Evolutionary conservation across 2,797 vertebrate genomes (phyloP).

Genomic region (Stomatorhinus walkeri): DNA sequence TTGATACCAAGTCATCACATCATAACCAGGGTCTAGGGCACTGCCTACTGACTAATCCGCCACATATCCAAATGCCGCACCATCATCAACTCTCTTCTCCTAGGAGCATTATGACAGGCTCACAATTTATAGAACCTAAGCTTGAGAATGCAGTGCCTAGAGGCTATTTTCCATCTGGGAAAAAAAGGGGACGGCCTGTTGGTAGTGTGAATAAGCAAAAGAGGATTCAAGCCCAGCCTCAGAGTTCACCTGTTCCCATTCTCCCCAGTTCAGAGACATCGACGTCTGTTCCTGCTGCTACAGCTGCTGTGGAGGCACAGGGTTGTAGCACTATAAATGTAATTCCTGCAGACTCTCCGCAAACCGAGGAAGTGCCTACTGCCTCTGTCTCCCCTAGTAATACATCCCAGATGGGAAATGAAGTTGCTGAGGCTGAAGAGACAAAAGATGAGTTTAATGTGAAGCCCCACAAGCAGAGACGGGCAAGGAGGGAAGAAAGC

Average conservation of each 20-base stretch:
- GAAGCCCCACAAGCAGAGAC: constrained; percentile 54
- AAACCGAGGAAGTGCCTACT: constrained; percentile 37
- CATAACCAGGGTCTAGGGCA: constrained; percentile 55
- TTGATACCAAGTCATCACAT: constrained; percentile 53
- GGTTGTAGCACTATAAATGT: constrained; percentile 31
- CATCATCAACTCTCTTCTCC: constrained; percentile 52
- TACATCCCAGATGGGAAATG: constrained; percentile 55
- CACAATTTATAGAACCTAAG: constrained; percentile 56
- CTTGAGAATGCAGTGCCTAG: constrained; percentile 72
- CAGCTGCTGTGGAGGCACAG: constrained; percentile 30
- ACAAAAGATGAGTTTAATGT: constrained; percentile 52
- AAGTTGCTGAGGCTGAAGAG: constrained; percentile 58
- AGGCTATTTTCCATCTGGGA: constrained; percentile 97
- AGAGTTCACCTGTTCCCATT: constrained; percentile 36
- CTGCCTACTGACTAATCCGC: constrained; percentile 51
- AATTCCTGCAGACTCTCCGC: constrained; percentile 25
- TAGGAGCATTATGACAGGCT: constrained; percentile 42
- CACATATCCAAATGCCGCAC: constrained; percentile 48
- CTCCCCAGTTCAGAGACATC: constrained; percentile 34
- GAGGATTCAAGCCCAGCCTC: constrained; percentile 59
- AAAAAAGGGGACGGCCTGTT: constrained; percentile 94
- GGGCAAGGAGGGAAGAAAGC: constrained; percentile 56
- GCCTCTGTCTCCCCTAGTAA: constrained; percentile 43
- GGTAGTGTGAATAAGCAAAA: constrained; percentile 98
- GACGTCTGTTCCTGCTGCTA: constrained; percentile 39